Conservation (phyloP, 2,888 invertebrate species). For the Tortricodes alternella region DNA sequence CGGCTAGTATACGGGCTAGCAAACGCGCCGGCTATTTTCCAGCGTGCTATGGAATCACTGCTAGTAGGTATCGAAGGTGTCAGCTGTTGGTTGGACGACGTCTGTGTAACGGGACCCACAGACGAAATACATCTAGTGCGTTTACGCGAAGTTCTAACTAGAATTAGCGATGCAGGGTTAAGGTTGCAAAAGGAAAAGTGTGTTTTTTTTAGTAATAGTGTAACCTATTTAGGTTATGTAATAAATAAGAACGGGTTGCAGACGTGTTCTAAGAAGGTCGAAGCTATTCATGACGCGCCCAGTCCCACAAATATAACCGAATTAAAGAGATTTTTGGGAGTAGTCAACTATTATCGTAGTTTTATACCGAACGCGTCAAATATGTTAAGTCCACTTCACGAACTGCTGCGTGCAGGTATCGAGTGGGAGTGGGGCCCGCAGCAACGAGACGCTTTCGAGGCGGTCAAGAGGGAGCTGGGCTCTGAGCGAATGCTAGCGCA, state of each 20-base stretch:
- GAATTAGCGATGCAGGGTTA: background rate
- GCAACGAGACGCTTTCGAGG: constrained; percentile 12
- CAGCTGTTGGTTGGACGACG: constrained; percentile 13
- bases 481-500: constrained; percentile 32
- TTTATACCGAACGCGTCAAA: constrained; percentile 30
- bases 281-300: constrained; percentile 23
- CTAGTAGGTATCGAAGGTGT: constrained; percentile 3
- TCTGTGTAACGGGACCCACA: background rate
- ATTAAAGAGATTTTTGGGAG: constrained; percentile 29
- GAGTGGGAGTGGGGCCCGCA: constrained; percentile 26
- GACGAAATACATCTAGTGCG: background rate
- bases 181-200: constrained; percentile 1
- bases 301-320: constrained; percentile 22
- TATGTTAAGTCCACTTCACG: constrained; percentile 24
- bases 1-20: background rate
- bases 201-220: background rate
- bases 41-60: constrained; percentile 9
- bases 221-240: constrained; percentile 2
- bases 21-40: background rate
- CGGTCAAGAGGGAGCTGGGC: constrained; percentile 24
- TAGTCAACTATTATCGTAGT: constrained; percentile 33
- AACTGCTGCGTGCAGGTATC: constrained; percentile 14
- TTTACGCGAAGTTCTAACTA: background rate
- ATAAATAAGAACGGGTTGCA: background rate
- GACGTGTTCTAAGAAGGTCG: constrained; percentile 18